Percentiles rank a stretch among this genome's conserved stretches.
Evolutionary conservation across 2,113 vertebrate genomes (phyloP).

Genomic region (Acinonyx jubatus): DNA sequence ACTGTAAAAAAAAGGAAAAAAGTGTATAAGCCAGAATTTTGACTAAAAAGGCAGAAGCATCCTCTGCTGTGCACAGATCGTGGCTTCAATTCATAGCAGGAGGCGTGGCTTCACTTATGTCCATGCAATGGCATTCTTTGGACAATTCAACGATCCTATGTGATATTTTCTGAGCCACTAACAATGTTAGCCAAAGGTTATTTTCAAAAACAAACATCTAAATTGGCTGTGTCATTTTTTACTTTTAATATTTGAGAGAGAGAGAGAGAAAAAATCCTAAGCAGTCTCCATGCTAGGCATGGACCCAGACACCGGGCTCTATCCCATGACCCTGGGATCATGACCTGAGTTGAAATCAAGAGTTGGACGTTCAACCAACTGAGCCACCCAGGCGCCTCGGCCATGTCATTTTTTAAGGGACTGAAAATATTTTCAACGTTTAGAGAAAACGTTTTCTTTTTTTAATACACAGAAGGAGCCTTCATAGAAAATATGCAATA

Average conservation of each 20-base stretch:
- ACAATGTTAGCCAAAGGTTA: not conserved
- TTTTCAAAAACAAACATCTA: not conserved
- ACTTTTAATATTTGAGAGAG: too few relatives aligned
- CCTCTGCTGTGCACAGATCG: not conserved
- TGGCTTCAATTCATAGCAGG: not conserved
- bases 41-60: not conserved
- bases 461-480: not conserved
- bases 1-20: not conserved
- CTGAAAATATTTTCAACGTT: slow-evolving; percentile 16
- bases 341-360: too few relatives aligned
- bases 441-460: not conserved
- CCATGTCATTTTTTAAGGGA: not conserved
- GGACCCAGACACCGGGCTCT: too few relatives aligned
- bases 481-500: not conserved
- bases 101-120: not conserved
- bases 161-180: not conserved
- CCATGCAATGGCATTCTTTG: not conserved
- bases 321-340: too few relatives aligned
- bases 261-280: too few relatives aligned
- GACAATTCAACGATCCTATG: not conserved
- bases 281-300: too few relatives aligned
- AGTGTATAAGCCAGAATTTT: not conserved
- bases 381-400: too few relatives aligned
- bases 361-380: too few relatives aligned
- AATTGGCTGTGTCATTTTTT: not conserved